phyloP scores from a whole-genome alignment of 2,113 vertebrate genomes.

The Clarias macrocephalus region DNA sequence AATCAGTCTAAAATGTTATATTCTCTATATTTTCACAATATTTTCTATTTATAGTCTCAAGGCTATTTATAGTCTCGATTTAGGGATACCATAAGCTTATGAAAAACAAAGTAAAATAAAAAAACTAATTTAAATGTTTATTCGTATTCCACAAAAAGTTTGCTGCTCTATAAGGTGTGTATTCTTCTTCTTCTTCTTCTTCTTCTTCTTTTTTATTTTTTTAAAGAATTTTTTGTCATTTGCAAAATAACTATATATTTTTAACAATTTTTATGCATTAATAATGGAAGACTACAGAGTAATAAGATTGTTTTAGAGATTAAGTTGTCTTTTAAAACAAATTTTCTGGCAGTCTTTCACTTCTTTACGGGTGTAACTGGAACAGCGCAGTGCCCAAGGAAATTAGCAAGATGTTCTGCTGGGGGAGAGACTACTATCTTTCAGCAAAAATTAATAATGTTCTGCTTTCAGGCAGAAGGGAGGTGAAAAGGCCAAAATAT shows the following conservation, averaged over 20 bases:
- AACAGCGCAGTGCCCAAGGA: conserved; percentile 9
- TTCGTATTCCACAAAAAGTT: neutral
- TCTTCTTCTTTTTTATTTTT: neutral
- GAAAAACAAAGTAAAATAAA: no score
- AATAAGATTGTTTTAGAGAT: neutral
- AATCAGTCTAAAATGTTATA: neutral
- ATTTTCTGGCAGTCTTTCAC: neutral
- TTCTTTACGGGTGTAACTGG: conserved; percentile 7
- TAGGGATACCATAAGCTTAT: neutral
- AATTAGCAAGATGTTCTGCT: neutral
- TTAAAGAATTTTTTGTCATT: no score
- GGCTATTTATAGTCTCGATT: no score
- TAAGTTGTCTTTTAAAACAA: conserved; percentile 2
- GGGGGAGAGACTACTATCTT: conserved; percentile 24
- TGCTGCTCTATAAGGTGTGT: neutral
- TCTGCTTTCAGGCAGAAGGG: conserved; percentile 17
- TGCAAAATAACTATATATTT: no score
- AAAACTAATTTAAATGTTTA: no score
- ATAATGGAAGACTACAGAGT: neutral
- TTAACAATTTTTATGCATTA: neutral
- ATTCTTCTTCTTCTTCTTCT: no score
- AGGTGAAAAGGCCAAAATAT: conserved; percentile 11
- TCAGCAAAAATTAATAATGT: conserved; percentile 51
- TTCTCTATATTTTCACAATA: neutral
- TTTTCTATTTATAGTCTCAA: no score